Conservation (phyloP, 1,140 invertebrate species). For the Drosophila elegans region DNA sequence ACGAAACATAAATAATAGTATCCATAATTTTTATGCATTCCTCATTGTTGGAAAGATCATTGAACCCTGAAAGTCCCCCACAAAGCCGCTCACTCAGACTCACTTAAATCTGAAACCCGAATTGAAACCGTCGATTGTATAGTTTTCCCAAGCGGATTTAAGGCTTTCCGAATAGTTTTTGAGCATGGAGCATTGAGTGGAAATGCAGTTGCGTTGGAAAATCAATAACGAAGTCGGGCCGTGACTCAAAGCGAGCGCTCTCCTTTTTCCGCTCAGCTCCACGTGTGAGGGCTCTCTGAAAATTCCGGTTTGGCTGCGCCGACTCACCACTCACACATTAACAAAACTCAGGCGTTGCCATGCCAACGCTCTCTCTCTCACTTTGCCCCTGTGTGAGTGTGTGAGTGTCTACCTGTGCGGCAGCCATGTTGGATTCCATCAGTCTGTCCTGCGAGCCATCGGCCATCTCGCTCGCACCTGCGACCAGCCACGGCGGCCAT, state of each 20-base stretch:
- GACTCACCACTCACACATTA: constrained; percentile 56
- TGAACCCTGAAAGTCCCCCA: constrained; percentile 33
- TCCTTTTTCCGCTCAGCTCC: constrained; percentile 5
- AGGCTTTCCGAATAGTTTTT: constrained; percentile 40
- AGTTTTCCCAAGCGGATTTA: constrained; percentile 41
- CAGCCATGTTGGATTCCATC: constrained; percentile 84
- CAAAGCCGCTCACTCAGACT: constrained; percentile 21
- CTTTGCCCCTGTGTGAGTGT: constrained; percentile 15
- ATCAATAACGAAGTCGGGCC: constrained; percentile 65
- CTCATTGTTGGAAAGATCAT: constrained; percentile 18
- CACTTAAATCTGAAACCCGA: constrained; percentile 29
- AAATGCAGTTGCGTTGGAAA: constrained; percentile 61
- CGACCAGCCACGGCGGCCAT: constrained; percentile 24
- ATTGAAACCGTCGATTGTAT: constrained; percentile 25
- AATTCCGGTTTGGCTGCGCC: constrained; percentile 73
- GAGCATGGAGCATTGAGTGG: constrained; percentile 61
- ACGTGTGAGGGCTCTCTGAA: constrained; percentile 18
- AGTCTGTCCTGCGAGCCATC: constrained; percentile 57
- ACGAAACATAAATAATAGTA: neutral
- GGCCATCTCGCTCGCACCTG: constrained; percentile 67
- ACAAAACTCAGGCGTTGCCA: constrained; percentile 46
- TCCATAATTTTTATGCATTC: constrained; percentile 4
- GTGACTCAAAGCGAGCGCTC: constrained; percentile 50
- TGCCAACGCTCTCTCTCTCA: constrained; percentile 52
- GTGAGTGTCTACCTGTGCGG: constrained; percentile 76